A percentile compares a stretch with the other conserved stretches of the same genome.
These are phyloP conservation scores for Aphelinus certus DNA, from an alignment of 1,140 invertebrate genomes.

Conservation along the genomic window DNA sequence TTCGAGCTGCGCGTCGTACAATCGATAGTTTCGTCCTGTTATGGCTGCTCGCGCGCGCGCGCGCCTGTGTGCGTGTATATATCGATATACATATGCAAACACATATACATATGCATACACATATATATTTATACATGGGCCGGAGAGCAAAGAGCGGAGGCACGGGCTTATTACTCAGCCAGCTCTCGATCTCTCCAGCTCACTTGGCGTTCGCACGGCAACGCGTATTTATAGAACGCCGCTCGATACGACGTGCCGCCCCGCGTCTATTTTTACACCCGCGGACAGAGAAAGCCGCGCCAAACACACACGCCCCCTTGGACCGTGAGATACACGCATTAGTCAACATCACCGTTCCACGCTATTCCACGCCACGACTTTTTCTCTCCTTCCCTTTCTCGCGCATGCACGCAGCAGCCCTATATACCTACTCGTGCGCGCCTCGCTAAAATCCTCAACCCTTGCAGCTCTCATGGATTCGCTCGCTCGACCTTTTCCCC, in stretches of 20 bases:
- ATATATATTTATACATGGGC: neutral
- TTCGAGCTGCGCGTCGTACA: no score
- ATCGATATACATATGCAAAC: neutral
- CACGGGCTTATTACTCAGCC: constrained; percentile 27
- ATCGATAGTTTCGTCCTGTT: no score
- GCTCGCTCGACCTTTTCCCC: no score
- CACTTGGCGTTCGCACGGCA: constrained; percentile 41
- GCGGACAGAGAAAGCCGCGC: constrained; percentile 29
- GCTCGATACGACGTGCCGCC: constrained; percentile 63
- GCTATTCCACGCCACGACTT: neutral
- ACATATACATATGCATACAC: no score
- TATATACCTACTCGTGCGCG: no score
- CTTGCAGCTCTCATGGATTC: no score
- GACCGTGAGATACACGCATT: no score
- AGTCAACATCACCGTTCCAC: neutral
- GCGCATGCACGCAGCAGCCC: no score
- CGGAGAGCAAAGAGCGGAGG: constrained; percentile 3
- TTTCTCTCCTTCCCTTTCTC: constrained; percentile 9
- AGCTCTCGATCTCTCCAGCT: neutral
- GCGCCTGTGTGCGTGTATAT: neutral
- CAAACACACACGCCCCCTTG: no score
- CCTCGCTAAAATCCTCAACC: no score
- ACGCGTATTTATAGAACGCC: constrained; percentile 61
- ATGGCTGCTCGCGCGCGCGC: no score
- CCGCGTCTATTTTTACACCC: constrained; percentile 42